These are phyloP conservation scores for Numenius arquata DNA, from an alignment of 2,113 vertebrate genomes.

Conservation along the genomic window DNA sequence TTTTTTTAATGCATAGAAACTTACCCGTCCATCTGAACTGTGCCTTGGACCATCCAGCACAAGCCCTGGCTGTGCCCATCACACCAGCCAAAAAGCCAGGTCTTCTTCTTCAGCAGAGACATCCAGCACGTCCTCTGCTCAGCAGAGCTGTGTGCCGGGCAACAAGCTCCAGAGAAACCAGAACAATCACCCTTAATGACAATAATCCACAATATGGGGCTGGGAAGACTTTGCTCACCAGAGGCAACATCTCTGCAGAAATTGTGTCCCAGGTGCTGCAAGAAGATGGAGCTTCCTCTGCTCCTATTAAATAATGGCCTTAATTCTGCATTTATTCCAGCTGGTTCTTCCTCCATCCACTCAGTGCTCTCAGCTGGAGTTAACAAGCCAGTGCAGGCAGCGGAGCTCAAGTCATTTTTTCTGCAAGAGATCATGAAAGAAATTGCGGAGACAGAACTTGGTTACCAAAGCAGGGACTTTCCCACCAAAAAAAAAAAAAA, in stretches of 20 bases:
- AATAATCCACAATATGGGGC: fast-evolving
- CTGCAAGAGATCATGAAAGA: neutral
- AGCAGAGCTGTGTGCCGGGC: neutral
- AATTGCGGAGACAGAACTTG: neutral
- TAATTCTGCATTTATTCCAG: neutral
- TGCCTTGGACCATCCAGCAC: neutral
- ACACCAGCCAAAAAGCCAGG: fast-evolving
- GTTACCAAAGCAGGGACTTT: neutral
- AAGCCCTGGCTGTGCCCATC: fast-evolving
- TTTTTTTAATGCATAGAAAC: fast-evolving
- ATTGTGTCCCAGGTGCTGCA: fast-evolving
- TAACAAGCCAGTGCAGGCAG: neutral
- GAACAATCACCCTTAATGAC: fast-evolving
- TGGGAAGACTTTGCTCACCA: fast-evolving
- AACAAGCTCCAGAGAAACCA: fast-evolving
- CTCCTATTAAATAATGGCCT: neutral
- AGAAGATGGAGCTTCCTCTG: fast-evolving
- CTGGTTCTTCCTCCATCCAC: neutral
- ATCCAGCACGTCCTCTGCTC: fast-evolving
- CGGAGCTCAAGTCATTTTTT: fast-evolving
- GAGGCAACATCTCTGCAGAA: fast-evolving
- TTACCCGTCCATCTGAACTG: fast-evolving
- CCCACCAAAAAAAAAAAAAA: neutral
- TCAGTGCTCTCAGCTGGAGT: neutral
- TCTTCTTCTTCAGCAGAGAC: fast-evolving